Conservation (phyloP, 2,888 invertebrate genomes). For the Eupithecia inturbata region DNA sequence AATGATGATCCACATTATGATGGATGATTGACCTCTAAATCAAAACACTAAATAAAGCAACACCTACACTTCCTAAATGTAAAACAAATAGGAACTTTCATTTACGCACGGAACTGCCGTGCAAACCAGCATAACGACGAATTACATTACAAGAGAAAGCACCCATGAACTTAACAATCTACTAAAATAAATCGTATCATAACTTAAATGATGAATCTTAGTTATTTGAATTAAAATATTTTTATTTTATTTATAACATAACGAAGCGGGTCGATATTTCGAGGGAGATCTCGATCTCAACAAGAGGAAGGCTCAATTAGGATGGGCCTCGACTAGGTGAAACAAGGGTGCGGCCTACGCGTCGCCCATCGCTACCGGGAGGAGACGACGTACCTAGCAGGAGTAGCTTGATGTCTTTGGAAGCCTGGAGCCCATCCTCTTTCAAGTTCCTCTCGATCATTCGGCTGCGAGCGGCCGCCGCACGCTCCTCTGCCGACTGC, state of each 20-base stretch:
- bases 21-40: slow-evolving; percentile 14
- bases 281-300: slow-evolving; percentile 33
- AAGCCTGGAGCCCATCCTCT: slow-evolving; percentile 99
- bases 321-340: slow-evolving; percentile 38
- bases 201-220: no score
- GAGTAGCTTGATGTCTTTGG: slow-evolving; percentile 99
- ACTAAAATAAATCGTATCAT: slow-evolving; percentile 31
- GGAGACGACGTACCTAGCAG: slow-evolving; percentile 91
- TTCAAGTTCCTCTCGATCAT: slow-evolving; percentile 99
- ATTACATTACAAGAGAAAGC: slow-evolving; percentile 68
- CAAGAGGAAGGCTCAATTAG: slow-evolving; percentile 36
- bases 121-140: slow-evolving; percentile 73
- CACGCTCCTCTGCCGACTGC: slow-evolving; percentile 99
- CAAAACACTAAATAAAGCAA: slow-evolving; percentile 36
- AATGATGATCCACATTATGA: background rate
- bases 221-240: no score
- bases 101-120: slow-evolving; percentile 67
- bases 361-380: slow-evolving; percentile 43
- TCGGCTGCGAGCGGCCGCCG: slow-evolving; percentile 98
- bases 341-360: slow-evolving; percentile 75
- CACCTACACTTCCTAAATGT: slow-evolving; percentile 54
- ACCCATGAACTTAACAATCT: slow-evolving; percentile 38
- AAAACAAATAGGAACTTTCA: slow-evolving; percentile 67
- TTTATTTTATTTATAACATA: slow-evolving; percentile 22
- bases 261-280: slow-evolving; percentile 37